These are phyloP conservation scores for Vireo altiloquus DNA, from an alignment of 2,113 vertebrate species.

Conservation along the genomic window DNA sequence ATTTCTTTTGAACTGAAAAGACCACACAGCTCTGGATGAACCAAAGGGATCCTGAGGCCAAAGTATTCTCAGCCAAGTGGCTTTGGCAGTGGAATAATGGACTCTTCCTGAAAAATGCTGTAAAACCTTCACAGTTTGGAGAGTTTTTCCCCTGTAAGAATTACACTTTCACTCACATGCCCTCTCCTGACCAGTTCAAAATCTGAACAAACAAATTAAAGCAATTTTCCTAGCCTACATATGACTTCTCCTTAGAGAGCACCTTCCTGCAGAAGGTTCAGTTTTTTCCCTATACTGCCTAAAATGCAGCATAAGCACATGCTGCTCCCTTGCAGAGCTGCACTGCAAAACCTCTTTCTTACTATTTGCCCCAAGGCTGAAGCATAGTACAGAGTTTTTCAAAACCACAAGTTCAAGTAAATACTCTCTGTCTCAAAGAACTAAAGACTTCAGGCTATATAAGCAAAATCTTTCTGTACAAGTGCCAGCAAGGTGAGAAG, in stretches of 20 bases:
- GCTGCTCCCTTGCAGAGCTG: not conserved
- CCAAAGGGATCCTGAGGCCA: not conserved
- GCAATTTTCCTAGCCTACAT: not conserved
- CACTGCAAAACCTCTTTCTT: not conserved
- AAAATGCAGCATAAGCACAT: not conserved
- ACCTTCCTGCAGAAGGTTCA: not conserved
- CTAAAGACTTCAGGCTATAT: not conserved
- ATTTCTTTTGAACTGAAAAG: not conserved
- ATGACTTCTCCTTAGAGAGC: not conserved
- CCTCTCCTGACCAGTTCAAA: not conserved
- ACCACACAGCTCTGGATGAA: not conserved
- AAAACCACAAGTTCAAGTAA: not conserved
- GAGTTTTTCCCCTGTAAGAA: not conserved
- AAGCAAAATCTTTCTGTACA: not conserved
- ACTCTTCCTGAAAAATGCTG: not conserved
- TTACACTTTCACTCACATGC: not conserved
- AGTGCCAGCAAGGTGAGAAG: conserved; percentile 5
- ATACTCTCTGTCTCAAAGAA: not conserved
- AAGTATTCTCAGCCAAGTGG: not conserved
- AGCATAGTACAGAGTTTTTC: not conserved
- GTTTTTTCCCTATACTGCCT: not conserved
- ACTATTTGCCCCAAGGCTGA: not conserved
- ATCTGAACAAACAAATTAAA: not conserved
- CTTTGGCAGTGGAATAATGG: not conserved
- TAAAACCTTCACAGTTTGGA: not conserved